Percentiles rank a stretch among this genome's conserved stretches.
Conservation (phyloP, 2,888 invertebrate species). For the Bellardia pandia region DNA sequence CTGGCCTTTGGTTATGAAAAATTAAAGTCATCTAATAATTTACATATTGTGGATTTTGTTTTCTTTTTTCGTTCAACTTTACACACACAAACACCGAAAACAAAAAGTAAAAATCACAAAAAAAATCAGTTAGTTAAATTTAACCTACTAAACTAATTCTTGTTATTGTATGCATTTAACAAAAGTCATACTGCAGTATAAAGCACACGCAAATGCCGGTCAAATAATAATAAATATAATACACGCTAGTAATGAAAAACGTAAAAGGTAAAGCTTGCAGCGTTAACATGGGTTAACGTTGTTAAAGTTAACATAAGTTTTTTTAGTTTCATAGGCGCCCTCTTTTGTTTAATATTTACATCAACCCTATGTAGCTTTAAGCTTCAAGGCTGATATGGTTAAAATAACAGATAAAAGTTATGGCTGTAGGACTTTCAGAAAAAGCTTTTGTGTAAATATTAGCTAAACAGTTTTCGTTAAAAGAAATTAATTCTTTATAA, state of each 20-base stretch:
- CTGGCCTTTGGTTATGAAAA: conserved; percentile 46
- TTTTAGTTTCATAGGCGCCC: not conserved
- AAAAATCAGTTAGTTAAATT: conserved; percentile 38
- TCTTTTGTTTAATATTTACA: not conserved
- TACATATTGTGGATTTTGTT: conserved; percentile 57
- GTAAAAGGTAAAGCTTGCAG: conserved; percentile 26
- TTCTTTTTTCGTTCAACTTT: conserved; percentile 43
- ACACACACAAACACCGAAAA: conserved; percentile 47
- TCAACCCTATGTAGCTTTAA: not conserved
- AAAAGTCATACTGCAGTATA: conserved; percentile 72
- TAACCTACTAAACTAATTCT: conserved; percentile 71
- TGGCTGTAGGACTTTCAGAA: too few species aligned
- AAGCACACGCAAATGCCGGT: conserved; percentile 66
- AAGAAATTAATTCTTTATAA: too few species aligned
- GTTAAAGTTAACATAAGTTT: not conserved
- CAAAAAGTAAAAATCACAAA: conserved; percentile 27
- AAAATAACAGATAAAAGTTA: too few species aligned
- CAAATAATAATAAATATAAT: conserved; percentile 57
- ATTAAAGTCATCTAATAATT: conserved; percentile 58
- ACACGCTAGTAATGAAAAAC: conserved; percentile 27
- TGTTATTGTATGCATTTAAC: conserved; percentile 55
- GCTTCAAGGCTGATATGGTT: not conserved
- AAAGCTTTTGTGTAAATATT: too few species aligned
- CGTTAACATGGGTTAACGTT: not conserved
- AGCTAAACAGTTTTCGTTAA: too few species aligned